Percentiles rank a stretch among this genome's conserved stretches.
Conservation (phyloP, 2,113 vertebrate species). For the Psittacula cyanocephala region DNA sequence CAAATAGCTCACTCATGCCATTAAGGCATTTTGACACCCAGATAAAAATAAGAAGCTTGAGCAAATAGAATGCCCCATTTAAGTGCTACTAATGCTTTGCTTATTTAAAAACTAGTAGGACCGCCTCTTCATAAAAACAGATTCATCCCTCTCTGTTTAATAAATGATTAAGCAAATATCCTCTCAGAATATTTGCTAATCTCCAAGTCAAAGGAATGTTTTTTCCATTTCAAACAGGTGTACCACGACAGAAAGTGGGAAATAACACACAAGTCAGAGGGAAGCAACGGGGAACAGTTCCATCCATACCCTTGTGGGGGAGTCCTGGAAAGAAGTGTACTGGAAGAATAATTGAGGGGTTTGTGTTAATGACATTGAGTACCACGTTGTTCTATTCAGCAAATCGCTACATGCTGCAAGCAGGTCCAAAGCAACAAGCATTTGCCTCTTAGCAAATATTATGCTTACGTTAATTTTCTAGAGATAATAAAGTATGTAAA, state of each 20-base stretch:
- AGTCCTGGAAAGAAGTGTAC: neutral
- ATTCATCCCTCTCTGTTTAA: neutral
- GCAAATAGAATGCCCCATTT: neutral
- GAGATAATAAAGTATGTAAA: neutral
- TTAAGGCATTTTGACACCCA: neutral
- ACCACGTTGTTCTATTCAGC: neutral
- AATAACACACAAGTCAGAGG: neutral
- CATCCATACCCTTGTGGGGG: neutral
- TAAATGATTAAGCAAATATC: neutral
- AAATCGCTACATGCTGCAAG: neutral
- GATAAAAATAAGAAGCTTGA: neutral
- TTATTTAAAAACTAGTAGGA: neutral
- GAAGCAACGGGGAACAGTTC: neutral
- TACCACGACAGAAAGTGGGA: neutral
- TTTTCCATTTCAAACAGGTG: neutral
- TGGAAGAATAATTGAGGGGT: neutral
- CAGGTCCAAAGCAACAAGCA: neutral
- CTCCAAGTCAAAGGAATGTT: neutral
- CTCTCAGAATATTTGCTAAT: neutral
- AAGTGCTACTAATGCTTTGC: neutral
- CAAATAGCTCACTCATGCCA: neutral
- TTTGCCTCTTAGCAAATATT: neutral
- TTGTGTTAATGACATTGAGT: neutral
- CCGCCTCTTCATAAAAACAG: neutral
- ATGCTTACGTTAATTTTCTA: neutral